Evolutionary conservation across 2,797 vertebrate genomes (phyloP).

Genomic region (Brachymystax lenok): DNA sequence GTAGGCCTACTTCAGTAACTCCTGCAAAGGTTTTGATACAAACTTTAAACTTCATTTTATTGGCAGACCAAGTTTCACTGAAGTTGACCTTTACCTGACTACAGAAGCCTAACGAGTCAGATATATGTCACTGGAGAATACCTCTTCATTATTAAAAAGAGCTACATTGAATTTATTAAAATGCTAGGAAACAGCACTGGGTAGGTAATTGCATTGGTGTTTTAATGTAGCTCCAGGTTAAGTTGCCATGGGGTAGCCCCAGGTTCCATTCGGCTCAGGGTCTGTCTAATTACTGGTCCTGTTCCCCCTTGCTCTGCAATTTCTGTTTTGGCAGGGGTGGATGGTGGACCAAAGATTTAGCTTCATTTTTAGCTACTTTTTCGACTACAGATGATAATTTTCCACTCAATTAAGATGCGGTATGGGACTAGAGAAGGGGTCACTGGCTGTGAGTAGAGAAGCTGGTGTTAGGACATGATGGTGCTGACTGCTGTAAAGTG

Average conservation of each 20-base stretch:
- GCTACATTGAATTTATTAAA: constrained; percentile 42
- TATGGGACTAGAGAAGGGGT: constrained; percentile 58
- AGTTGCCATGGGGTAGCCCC: constrained; percentile 54
- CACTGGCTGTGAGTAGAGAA: constrained; percentile 59
- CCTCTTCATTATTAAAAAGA: constrained; percentile 25
- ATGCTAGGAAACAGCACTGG: constrained; percentile 23
- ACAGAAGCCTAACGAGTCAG: constrained; percentile 31
- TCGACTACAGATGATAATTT: constrained; percentile 69
- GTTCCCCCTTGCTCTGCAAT: constrained; percentile 59
- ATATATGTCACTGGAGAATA: constrained; percentile 26
- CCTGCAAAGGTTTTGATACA: neutral
- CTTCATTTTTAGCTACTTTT: constrained; percentile 1
- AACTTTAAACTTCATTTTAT: neutral
- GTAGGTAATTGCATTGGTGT: constrained; percentile 45
- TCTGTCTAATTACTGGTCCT: constrained; percentile 63
- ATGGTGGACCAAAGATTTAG: neutral
- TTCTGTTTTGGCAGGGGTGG: constrained; percentile 31
- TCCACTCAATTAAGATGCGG: constrained; percentile 72
- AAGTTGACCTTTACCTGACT: constrained; percentile 35
- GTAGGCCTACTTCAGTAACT: neutral
- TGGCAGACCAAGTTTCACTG: neutral
- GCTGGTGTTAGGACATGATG: constrained; percentile 44
- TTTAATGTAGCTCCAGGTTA: constrained; percentile 49
- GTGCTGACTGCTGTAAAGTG: constrained; percentile 53
- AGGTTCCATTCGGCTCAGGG: constrained; percentile 46